Base-by-base conservation (phyloP, 2,113 vertebrate species). In the Podilymbus podiceps region DNA sequence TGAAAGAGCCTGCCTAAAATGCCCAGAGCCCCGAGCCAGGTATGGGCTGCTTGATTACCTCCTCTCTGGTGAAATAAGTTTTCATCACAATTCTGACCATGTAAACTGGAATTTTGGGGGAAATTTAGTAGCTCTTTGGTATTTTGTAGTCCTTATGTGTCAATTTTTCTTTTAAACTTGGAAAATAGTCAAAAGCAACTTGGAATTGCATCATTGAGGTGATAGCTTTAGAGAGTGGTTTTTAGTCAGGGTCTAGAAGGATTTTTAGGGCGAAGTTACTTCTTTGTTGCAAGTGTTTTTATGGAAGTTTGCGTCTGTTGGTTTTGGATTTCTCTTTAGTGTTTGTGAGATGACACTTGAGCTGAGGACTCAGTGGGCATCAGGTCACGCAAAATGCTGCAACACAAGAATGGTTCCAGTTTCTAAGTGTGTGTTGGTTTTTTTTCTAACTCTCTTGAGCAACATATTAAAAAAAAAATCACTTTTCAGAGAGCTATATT, bases 291-390 rank as follows among this genome's bases (percentile, higher is more conserved):
- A 30, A 33, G 31, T 5, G 5, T 8, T 92, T 63, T 10, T 81
- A 22, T 76, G 60, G 38, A 79, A 78, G 40, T 35, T 59, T 76
- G 23, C 13, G 22, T 50, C 53, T 38, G 0, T 30, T 85, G 46
- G 7, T 7, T 82, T 83, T 53, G 9, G 47, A 31, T 93, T 95
- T 90, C 60, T 94, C 14, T 6, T 87, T 85, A 67, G 49, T 59
- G 38, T 95, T 95, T 85, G 8, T 63, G 62, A 77, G 93, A 33
- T 75, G 83, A 63, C 71, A 40, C 59, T 88, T 44, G 23, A 71
- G 58, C 56, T 75, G 67, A 88, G 19, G 24, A 62, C 10, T 92
- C 12, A 6, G 66, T 52, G 86, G 55, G 59, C 21, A 79, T 49
- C 59, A 49, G 68, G 38, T 35, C 53, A 18, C 23, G 33, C 67